phyloP scores from a whole-genome alignment of 2,797 vertebrate species.

The Ptychadena robeensis region DNA sequence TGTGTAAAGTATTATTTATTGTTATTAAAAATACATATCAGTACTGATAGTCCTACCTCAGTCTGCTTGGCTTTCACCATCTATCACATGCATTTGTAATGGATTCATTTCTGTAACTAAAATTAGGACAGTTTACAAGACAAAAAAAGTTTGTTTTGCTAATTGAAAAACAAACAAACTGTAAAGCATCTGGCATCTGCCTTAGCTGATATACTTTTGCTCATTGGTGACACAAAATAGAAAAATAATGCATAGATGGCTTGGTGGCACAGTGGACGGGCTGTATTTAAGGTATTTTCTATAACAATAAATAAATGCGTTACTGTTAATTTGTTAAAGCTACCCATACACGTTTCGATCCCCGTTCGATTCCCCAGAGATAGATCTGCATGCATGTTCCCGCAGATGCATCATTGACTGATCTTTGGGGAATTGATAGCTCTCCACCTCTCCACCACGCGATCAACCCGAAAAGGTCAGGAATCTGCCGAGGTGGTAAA shows the following conservation, averaged over 20 bases:
- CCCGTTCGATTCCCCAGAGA: no score
- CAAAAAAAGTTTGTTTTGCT: not conserved
- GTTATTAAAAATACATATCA: not conserved
- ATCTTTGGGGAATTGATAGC: no score
- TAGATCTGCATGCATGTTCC: no score
- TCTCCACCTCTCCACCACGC: no score
- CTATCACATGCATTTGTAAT: not conserved
- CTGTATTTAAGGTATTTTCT: not conserved
- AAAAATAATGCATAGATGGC: conserved; percentile 1
- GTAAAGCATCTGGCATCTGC: not conserved
- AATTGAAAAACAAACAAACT: not conserved
- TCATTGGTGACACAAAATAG: not conserved
- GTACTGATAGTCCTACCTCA: not conserved
- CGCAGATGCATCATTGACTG: no score
- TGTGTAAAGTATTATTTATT: not conserved
- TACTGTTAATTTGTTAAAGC: no score
- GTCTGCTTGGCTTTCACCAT: not conserved
- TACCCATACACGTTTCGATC: no score
- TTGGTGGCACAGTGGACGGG: not conserved
- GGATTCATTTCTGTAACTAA: no score
- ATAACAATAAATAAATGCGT: not conserved
- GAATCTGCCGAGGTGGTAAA: no score
- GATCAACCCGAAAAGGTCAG: no score
- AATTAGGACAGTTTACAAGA: not conserved
- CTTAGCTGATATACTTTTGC: not conserved